A percentile compares a stretch with the other conserved stretches of the same genome.
These are phyloP conservation scores for Archocentrus centrarchus DNA, from an alignment of 2,113 vertebrate species.

Conservation along the genomic window DNA sequence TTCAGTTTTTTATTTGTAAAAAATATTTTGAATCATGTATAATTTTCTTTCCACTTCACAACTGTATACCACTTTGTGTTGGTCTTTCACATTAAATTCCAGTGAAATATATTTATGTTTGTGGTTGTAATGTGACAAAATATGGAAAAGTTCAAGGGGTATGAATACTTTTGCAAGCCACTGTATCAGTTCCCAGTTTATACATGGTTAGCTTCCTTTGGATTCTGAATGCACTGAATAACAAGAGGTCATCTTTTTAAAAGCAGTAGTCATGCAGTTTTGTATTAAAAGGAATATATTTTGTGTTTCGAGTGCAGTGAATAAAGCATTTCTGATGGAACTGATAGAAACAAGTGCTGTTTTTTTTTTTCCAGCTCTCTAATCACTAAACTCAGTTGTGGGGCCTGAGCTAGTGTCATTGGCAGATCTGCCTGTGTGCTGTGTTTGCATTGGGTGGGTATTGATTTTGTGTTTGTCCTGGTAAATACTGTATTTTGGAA, in stretches of 20 bases:
- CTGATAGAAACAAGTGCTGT: conserved; percentile 19
- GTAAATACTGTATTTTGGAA: conserved; percentile 67
- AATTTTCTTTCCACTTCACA: too few relatives aligned
- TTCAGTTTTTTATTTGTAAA: too few relatives aligned
- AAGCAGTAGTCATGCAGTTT: neutral
- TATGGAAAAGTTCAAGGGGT: too few relatives aligned
- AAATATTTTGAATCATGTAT: too few relatives aligned
- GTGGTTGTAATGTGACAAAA: too few relatives aligned
- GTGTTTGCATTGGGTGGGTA: conserved; percentile 63
- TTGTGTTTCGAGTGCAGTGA: neutral
- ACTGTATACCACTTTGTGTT: too few relatives aligned
- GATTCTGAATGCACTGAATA: neutral
- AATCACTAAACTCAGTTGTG: conserved; percentile 54
- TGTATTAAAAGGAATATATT: conserved; percentile 3
- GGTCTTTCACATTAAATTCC: too few relatives aligned
- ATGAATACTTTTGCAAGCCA: too few relatives aligned
- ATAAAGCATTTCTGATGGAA: conserved; percentile 14
- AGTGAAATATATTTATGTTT: too few relatives aligned
- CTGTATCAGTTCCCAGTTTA: neutral
- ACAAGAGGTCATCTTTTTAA: neutral
- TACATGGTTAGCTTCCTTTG: neutral
- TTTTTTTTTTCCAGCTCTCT: conserved; percentile 30
- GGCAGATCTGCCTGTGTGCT: conserved; percentile 58
- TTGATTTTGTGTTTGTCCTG: conserved; percentile 70
- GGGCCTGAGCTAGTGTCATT: conserved; percentile 49